Percentiles rank a stretch among this genome's conserved stretches.
These are phyloP conservation scores for Chiloscyllium plagiosum DNA, from an alignment of 2,113 vertebrate species.

Conservation along the genomic window DNA sequence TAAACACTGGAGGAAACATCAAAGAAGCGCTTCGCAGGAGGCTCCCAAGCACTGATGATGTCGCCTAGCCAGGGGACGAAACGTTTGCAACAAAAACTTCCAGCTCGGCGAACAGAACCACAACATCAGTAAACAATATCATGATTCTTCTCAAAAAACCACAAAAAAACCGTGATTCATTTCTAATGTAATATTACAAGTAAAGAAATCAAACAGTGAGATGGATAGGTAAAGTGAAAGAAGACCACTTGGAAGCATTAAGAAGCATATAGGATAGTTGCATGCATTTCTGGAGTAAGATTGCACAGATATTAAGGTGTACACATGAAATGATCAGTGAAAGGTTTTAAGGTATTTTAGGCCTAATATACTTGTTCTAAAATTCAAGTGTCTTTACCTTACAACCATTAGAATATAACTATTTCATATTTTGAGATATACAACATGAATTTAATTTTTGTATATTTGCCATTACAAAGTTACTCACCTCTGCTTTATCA, in stretches of 20 bases:
- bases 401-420: neutral
- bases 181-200: neutral
- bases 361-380: neutral
- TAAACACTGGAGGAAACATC: too few species aligned
- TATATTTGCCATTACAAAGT: neutral
- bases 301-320: neutral
- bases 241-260: neutral
- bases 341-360: neutral
- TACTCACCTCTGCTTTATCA: slow-evolving; percentile 74
- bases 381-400: neutral
- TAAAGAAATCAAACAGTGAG: neutral
- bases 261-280: neutral
- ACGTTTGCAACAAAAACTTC: too few species aligned
- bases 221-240: neutral
- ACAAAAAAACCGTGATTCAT: neutral
- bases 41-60: too few species aligned
- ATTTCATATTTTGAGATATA: neutral
- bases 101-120: too few species aligned
- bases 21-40: too few species aligned
- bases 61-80: too few species aligned
- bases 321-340: neutral
- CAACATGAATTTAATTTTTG: neutral
- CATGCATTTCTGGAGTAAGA: neutral
- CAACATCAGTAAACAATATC: neutral
- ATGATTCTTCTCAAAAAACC: neutral